Evolutionary conservation across 1,140 invertebrate species (phyloP).

Genomic region (Drosophila nigrodunni): DNA sequence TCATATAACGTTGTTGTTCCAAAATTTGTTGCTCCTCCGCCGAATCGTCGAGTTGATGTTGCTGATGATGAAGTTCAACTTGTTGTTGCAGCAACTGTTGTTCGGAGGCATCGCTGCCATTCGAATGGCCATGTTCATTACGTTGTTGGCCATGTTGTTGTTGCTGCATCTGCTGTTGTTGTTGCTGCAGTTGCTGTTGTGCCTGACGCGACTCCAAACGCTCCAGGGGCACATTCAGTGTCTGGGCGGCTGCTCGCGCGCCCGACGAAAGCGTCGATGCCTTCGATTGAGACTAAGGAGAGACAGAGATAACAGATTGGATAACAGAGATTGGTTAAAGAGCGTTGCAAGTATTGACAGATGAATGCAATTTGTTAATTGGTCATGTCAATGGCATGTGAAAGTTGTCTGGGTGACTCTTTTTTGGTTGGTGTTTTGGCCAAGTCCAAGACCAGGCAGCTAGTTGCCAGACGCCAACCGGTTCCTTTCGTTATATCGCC

Average conservation of each 20-base stretch:
- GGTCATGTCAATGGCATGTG: conserved; percentile 74
- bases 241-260: conserved; percentile 81
- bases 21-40: conserved; percentile 40
- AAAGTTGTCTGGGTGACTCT: conserved; percentile 67
- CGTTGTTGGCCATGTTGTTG: conserved; percentile 49
- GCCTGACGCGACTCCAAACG: conserved; percentile 80
- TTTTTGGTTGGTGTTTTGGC: too few relatives aligned
- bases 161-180: too few relatives aligned
- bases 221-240: conserved; percentile 83
- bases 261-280: conserved; percentile 82
- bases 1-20: conserved; percentile 69
- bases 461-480: conserved; percentile 18
- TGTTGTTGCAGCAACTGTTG: conserved; percentile 62
- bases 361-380: conserved; percentile 62
- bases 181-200: conserved; percentile 57
- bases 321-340: not conserved
- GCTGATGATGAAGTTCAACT: conserved; percentile 59
- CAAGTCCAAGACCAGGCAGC: conserved; percentile 11
- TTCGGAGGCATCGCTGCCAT: conserved; percentile 55
- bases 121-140: conserved; percentile 57
- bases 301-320: not conserved
- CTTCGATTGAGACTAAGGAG: conserved; percentile 77
- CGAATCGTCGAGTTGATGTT: conserved; percentile 43
- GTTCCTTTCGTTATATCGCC: not conserved
- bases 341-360: conserved; percentile 6